Conservation (phyloP, 2,797 vertebrate species). For the Paguma larvata region DNA sequence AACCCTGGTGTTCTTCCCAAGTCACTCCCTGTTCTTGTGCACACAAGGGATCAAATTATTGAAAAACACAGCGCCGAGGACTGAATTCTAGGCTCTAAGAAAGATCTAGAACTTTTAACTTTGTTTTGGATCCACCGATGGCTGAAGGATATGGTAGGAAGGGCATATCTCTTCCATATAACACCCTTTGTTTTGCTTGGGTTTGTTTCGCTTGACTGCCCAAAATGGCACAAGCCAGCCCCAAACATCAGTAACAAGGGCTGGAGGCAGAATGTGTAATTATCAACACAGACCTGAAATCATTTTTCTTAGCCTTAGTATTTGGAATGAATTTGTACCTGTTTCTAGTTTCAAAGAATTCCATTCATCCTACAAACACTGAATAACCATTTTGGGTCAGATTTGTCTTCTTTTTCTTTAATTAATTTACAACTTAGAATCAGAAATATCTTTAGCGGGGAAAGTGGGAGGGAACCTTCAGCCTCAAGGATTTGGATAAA, state of each 20-base stretch:
- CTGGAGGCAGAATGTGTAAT: not conserved
- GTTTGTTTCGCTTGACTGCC: not conserved
- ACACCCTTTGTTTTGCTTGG: not conserved
- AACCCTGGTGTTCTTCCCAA: not conserved
- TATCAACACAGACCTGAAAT: slow-evolving; percentile 34
- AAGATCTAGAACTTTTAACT: not conserved
- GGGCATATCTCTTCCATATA: no score
- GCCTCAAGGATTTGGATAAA: no score
- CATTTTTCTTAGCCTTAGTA: not conserved
- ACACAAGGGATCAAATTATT: not conserved
- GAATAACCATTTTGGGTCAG: slow-evolving; percentile 42
- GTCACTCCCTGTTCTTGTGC: not conserved
- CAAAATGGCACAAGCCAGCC: not conserved
- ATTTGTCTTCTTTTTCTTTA: not conserved
- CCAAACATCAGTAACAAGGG: not conserved
- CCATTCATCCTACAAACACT: slow-evolving; percentile 49
- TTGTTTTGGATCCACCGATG: not conserved
- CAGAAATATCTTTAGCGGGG: slow-evolving; percentile 13
- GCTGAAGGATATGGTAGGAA: not conserved
- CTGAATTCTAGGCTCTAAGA: not conserved
- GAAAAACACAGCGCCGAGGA: not conserved
- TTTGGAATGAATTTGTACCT: slow-evolving; percentile 20
- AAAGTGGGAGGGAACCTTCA: not conserved
- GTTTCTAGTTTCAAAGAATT: slow-evolving; percentile 56
- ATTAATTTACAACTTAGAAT: slow-evolving; percentile 29